Evolutionary conservation across 2,888 invertebrate genomes (phyloP).

Genomic region (Drosophila leonis): DNA sequence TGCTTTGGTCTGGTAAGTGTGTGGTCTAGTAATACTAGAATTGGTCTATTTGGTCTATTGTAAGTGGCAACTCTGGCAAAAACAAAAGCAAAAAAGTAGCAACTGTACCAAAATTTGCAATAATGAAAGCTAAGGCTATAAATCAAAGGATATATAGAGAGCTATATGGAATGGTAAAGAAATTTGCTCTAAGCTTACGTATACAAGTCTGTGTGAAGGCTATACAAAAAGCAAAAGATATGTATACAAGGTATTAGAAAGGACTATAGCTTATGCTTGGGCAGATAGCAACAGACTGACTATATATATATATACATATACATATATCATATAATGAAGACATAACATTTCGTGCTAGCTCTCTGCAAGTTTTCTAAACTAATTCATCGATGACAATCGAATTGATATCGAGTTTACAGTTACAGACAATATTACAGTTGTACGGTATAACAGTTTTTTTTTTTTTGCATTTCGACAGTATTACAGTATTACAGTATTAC

Average conservation of each 20-base stretch:
- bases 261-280: neutral
- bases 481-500: constrained; percentile 37
- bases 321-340: neutral
- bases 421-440: constrained; percentile 30
- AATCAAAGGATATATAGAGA: neutral
- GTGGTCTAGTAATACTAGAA: neutral
- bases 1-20: constrained; percentile 13
- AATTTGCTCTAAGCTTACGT: neutral
- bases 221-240: neutral
- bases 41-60: constrained; percentile 4
- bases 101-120: neutral
- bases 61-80: constrained; percentile 3
- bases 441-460: constrained; percentile 34
- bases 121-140: neutral
- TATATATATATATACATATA: neutral
- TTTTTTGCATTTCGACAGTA: constrained; percentile 13
- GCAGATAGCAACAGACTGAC: neutral
- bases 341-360: neutral
- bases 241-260: neutral
- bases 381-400: constrained; percentile 27
- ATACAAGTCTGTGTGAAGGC: neutral
- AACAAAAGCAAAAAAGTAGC: too few species aligned
- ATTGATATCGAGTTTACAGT: constrained; percentile 28
- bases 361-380: constrained; percentile 15
- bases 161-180: too few species aligned